Evolutionary conservation across 2,113 vertebrate genomes (phyloP), one percentile per base, ranked within the genome.

Genomic region (Oxygymnocypris stewartii): DNA sequence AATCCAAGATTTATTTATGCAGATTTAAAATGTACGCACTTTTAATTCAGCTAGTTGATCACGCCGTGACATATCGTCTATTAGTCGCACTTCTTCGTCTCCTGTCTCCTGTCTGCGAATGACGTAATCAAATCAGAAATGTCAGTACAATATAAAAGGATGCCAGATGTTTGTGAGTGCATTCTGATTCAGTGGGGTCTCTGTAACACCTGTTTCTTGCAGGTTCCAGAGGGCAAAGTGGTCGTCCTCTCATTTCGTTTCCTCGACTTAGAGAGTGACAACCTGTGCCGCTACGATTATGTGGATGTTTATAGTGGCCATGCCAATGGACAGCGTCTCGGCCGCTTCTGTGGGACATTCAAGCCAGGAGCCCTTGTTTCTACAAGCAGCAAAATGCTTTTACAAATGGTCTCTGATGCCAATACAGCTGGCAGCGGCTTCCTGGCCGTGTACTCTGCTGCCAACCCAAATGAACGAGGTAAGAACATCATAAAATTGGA

Each of bases 391-490:
- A 99, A 97, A 93, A 99, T 99, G 98, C 90, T 97, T 91, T 93
- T 99, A 82, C 97, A 99, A 92, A 99, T 99, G 98, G 93, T 98
- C 82, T 98, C 98, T 0, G 98, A 99, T 35, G 97, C 97, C 87
- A 99, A 99, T 88, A 99, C 97, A 0, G 98, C 97, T 40, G 98
- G 98, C 63, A 99, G 95, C 77, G 98, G 98, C 79, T 99, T 99
- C 92, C 94, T 99, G 89, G 96, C 97, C 0, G 97, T 95, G 90
- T 99, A 96, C 93, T 96, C 97, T 63, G 96, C 97, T 25, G 96
- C 96, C 51, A 95, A 97, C 86, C 96, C 97, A 14, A 95, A 99
- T 0, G 96, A 98, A 92, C 96, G 96, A 97, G 98, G 98, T 99
- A 95, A 85, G 84, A 78, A 23, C 47, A 35, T 78, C 25, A 35